Percentiles rank a stretch among this genome's conserved stretches.
Conservation (phyloP, 2,113 vertebrate species). For the Brachypodius melanocephalos region DNA sequence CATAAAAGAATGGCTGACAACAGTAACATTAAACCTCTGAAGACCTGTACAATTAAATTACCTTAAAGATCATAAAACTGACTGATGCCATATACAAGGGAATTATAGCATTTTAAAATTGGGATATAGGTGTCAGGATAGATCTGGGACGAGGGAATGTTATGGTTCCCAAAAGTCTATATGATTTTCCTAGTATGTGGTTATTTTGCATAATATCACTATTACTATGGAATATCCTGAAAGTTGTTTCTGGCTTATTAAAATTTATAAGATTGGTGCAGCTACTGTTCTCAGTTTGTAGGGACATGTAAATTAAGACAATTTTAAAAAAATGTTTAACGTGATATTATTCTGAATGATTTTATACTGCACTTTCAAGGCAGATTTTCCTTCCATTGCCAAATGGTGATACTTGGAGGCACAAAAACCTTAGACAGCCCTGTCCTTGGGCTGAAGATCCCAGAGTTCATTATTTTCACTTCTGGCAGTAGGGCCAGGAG, state of each 20-base stretch:
- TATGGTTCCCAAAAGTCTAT: background rate
- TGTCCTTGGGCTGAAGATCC: background rate
- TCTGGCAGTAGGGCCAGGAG: background rate
- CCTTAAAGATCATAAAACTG: slow-evolving; percentile 5
- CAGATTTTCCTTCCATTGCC: background rate
- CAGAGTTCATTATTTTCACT: background rate
- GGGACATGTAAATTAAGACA: background rate
- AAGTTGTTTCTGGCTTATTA: background rate
- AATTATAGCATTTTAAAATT: slow-evolving; percentile 17
- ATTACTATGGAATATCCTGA: background rate
- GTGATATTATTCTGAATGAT: background rate
- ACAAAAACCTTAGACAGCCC: background rate
- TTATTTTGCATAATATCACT: slow-evolving; percentile 26
- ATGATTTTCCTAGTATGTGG: background rate
- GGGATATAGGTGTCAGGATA: background rate
- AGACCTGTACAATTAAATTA: background rate
- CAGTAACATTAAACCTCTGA: slow-evolving; percentile 2
- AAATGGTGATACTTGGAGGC: background rate
- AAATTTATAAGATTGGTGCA: background rate
- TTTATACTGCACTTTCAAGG: background rate
- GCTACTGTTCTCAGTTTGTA: background rate
- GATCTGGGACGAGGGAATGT: background rate
- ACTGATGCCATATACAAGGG: background rate
- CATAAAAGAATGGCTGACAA: background rate
- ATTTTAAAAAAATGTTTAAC: background rate